phyloP scores from a whole-genome alignment of 2,113 vertebrate species.

The Zosterops japonicus region DNA sequence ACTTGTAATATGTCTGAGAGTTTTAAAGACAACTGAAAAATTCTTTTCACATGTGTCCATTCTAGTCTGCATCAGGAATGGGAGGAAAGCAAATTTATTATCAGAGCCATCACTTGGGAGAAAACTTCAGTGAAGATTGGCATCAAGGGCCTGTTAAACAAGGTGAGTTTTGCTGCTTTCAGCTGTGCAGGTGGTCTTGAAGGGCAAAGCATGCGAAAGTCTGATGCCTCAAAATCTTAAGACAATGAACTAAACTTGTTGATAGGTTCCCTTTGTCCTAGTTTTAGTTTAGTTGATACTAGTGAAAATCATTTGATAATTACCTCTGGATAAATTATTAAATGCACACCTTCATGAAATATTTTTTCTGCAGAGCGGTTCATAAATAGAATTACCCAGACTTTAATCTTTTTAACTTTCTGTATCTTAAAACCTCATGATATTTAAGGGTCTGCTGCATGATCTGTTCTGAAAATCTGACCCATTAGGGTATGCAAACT shows the following conservation, averaged over 20 bases:
- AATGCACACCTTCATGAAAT: background rate
- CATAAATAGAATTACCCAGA: background rate
- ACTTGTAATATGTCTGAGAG: background rate
- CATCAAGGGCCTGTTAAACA: conserved; percentile 78
- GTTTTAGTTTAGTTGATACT: background rate
- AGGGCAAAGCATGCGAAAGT: background rate
- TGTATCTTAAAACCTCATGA: background rate
- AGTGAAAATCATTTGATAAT: background rate
- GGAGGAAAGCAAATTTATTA: conserved; percentile 92
- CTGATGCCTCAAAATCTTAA: background rate
- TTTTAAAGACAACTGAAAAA: conserved; percentile 40
- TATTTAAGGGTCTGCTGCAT: background rate
- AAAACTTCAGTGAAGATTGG: conserved; percentile 80
- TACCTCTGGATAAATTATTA: background rate
- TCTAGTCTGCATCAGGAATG: conserved; percentile 75
- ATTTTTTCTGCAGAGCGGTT: background rate
- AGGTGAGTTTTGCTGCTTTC: conserved; percentile 73
- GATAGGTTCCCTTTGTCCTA: background rate
- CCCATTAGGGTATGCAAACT: background rate
- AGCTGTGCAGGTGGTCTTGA: background rate
- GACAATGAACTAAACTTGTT: background rate
- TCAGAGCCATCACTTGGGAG: conserved; percentile 84
- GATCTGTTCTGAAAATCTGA: background rate
- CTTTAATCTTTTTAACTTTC: background rate
- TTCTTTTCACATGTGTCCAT: conserved; percentile 27